Evolutionary conservation across 2,113 vertebrate genomes (phyloP), one percentile per base, ranked within the genome.

Genomic region (Morphnarchus princeps): DNA sequence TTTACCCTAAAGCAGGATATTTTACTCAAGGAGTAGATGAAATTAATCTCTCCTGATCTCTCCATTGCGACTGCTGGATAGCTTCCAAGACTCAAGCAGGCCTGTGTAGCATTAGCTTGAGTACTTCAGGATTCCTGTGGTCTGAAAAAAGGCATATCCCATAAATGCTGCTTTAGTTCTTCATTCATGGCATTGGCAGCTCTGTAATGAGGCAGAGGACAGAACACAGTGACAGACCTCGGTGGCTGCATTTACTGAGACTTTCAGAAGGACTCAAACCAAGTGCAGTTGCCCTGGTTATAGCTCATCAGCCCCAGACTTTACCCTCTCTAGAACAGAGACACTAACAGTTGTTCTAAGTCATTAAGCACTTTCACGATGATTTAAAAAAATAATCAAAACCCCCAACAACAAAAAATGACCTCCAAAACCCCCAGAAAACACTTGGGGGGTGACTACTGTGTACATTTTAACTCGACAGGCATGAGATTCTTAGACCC

Each of bases 221-320:
- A 73, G 71, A 66, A 50, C 0, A 3, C 36, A 13, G 63, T 1
- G 47, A n/a, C 24, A 57, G 28, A n/a, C 9, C 21, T 42, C 1
- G 0, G 38, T 0, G 1, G 4, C 0, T 40, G 71, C 18, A 9
- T 63, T 74, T 28, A 15, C 58, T 76, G 58, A 94, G 36, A 43
- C 21, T 88, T 89, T 57, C 40, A 80, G 61, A 3, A 71, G 71
- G 54, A 45, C 42, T 59, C 50, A 78, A 42, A 78, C 19, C 52
- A 49, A 79, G 36, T 16, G 25, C 45, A 78, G 25, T 61, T 83
- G 36, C 16, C 26, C 63, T 93, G 78, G 32, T 52, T 61, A 13
- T n/a, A 76, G 49, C 32, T 77, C 67, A 38, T 7, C n/a, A 21
- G 34, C 9, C 22, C 82, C 67, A 82, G 45, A 34, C 31, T 67